phyloP scores from a whole-genome alignment of 1,140 invertebrate genomes.

The Hermatobates lingyangjiaoensis region DNA sequence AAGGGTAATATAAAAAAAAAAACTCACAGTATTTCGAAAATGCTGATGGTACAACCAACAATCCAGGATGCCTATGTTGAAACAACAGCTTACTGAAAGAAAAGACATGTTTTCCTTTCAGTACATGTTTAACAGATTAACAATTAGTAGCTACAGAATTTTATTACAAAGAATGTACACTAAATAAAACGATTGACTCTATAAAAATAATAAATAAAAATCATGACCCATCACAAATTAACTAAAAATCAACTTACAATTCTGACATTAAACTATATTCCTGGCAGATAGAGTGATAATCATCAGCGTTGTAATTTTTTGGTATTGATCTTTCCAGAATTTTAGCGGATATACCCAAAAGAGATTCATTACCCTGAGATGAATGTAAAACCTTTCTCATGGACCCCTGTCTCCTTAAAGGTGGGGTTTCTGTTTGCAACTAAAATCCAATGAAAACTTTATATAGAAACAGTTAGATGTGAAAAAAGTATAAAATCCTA shows the following conservation, averaged over 20 bases:
- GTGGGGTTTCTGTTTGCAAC: no score
- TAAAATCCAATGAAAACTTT: no score
- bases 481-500: no score
- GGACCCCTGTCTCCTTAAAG: constrained; percentile 4
- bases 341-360: constrained; percentile 6
- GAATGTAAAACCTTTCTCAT: constrained; percentile 7
- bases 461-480: no score
- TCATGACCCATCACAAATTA: no score
- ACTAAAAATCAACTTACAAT: no score
- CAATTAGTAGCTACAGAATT: not conserved
- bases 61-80: constrained; percentile 33
- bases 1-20: constrained; percentile 2
- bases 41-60: constrained; percentile 83
- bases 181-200: no score
- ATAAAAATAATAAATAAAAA: no score
- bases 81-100: constrained; percentile 3
- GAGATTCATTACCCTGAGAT: not conserved
- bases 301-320: not conserved
- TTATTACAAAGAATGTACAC: no score
- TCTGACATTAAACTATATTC: constrained; percentile 4
- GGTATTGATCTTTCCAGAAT: constrained; percentile 5
- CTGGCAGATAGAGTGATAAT: not conserved
- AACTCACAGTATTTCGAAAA: constrained; percentile 6
- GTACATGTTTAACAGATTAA: not conserved
- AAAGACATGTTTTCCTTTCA: not conserved